Percentiles rank a stretch among this genome's conserved stretches.
Evolutionary conservation across 2,888 invertebrate species (phyloP).

Genomic region (Drosophila leonis): DNA sequence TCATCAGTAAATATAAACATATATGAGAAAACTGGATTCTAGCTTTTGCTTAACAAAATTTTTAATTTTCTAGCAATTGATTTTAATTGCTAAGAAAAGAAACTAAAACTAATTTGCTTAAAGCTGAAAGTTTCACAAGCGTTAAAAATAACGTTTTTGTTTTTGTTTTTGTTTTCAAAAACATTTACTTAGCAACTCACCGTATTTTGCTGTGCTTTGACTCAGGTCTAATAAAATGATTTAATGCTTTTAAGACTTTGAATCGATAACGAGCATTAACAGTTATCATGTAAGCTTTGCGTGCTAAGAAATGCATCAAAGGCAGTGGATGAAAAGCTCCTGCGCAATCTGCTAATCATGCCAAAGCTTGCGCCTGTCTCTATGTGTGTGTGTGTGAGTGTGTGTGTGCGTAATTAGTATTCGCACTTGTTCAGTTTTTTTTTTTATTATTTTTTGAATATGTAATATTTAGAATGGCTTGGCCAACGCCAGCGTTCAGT

Average conservation of each 20-base stretch:
- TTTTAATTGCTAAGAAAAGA: background rate
- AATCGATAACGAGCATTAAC: slow-evolving; percentile 38
- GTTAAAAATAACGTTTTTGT: slow-evolving; percentile 1
- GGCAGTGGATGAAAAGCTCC: slow-evolving; percentile 41
- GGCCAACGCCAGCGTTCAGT: slow-evolving; percentile 24
- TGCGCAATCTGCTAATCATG: slow-evolving; percentile 14
- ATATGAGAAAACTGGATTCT: background rate
- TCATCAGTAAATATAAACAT: background rate
- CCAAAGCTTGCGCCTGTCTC: slow-evolving; percentile 24
- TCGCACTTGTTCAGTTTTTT: slow-evolving; percentile 28
- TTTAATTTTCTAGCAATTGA: background rate
- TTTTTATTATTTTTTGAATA: slow-evolving; percentile 1
- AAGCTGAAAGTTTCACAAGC: background rate
- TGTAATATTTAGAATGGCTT: slow-evolving; percentile 30
- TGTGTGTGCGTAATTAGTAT: slow-evolving; percentile 21
- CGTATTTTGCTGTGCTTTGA: slow-evolving; percentile 12
- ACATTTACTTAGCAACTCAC: background rate
- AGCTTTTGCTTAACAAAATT: background rate
- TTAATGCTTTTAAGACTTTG: slow-evolving; percentile 14
- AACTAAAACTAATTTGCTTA: background rate
- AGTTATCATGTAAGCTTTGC: slow-evolving; percentile 47
- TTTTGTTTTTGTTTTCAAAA: background rate
- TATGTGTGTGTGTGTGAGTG: background rate
- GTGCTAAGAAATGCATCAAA: slow-evolving; percentile 32
- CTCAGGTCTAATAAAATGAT: background rate